These are phyloP conservation scores for Astropecten irregularis DNA, from an alignment of 53 echinoderm and acorn worm genomes.

Conservation along the genomic window DNA sequence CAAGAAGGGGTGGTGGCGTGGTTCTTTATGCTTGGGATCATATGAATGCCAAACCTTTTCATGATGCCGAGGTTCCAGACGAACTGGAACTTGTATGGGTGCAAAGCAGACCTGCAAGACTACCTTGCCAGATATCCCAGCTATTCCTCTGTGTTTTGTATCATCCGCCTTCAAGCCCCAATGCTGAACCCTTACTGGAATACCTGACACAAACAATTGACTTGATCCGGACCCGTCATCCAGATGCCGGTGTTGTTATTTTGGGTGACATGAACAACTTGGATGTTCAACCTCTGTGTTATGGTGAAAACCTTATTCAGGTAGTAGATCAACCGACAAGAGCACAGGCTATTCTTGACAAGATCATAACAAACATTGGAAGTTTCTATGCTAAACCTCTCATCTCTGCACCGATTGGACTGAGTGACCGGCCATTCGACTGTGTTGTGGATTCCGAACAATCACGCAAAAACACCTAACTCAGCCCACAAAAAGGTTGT, in stretches of 20 bases:
- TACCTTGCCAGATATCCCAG: conserved; percentile 1
- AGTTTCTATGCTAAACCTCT: not conserved
- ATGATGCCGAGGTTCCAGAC: not conserved
- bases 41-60: not conserved
- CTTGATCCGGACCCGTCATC: conserved; percentile 8
- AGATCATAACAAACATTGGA: not conserved
- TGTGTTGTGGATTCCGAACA: not conserved
- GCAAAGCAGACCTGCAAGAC: conserved; percentile 7
- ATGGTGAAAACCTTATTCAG: too few relatives aligned
- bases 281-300: too few relatives aligned
- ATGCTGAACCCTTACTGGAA: conserved; percentile 5
- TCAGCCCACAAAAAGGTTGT: conserved; percentile 1
- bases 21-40: conserved; percentile 35
- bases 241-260: conserved; percentile 14
- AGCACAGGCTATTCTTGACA: not conserved
- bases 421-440: not conserved
- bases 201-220: conserved; percentile 34
- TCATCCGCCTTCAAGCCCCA: conserved; percentile 2
- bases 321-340: not conserved
- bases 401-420: not conserved
- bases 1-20: conserved; percentile 38
- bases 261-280: conserved; percentile 27
- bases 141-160: conserved; percentile 35
- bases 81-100: conserved; percentile 32
- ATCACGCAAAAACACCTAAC: not conserved